Percentiles rank a stretch among this genome's conserved stretches.
Conservation (phyloP, 2,113 vertebrate genomes). For the Hemibagrus wyckioides region DNA sequence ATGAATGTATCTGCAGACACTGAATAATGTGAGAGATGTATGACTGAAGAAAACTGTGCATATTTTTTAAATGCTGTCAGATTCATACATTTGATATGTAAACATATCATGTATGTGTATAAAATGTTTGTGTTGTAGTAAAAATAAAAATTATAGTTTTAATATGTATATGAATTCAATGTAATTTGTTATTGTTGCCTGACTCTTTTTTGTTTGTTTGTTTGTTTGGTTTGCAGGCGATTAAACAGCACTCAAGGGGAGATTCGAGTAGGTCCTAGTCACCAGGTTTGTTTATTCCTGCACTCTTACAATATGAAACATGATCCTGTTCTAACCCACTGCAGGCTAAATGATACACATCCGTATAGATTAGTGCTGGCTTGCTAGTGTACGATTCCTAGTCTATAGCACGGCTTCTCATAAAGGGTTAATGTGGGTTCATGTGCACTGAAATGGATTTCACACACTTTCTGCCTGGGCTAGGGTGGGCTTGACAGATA, state of each 20-base stretch:
- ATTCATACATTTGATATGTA: not conserved
- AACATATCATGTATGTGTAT: not conserved
- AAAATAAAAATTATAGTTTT: not conserved
- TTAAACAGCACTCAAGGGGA: conserved; percentile 99
- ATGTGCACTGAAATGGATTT: conserved; percentile 1
- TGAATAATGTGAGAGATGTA: not conserved
- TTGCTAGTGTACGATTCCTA: not conserved
- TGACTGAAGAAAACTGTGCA: not conserved
- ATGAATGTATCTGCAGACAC: not conserved
- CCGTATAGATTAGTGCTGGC: not conserved
- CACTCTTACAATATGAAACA: conserved; percentile 24
- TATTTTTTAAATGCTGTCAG: not conserved
- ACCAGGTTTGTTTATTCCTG: conserved; percentile 82
- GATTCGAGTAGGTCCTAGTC: conserved; percentile 97
- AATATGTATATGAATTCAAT: not conserved
- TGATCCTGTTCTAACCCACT: not conserved
- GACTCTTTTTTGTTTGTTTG: conserved; percentile 39
- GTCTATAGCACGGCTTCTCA: not conserved
- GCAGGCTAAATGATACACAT: not conserved
- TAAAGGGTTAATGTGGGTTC: conserved; percentile 16
- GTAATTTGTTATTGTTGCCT: not conserved
- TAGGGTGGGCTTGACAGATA: conserved; percentile 30
- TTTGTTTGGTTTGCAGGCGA: conserved; percentile 79
- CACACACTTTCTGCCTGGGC: conserved; percentile 6
- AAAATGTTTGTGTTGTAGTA: not conserved